A percentile compares a stretch with the other conserved stretches of the same genome.
Evolutionary conservation across 2,888 invertebrate species (phyloP).

Genomic region (Pseudococcus longispinus): DNA sequence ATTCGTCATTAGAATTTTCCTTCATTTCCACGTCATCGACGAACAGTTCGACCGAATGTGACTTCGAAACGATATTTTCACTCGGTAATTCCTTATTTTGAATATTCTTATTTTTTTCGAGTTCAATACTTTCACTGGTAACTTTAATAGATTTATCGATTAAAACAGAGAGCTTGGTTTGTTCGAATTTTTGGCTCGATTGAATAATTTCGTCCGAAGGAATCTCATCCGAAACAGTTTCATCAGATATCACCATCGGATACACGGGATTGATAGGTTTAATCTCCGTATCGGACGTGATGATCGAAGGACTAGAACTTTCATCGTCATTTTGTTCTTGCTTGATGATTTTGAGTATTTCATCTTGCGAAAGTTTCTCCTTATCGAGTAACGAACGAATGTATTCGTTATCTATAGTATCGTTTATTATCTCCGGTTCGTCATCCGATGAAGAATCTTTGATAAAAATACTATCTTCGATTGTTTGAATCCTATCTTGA

Average conservation of each 20-base stretch:
- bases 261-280: not conserved
- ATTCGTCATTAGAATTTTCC: not conserved
- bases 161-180: not conserved
- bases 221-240: not conserved
- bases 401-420: not conserved
- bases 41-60: not conserved
- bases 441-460: slow-evolving; percentile 66
- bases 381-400: slow-evolving; percentile 28
- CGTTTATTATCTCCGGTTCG: slow-evolving; percentile 64
- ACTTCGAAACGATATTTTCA: not conserved
- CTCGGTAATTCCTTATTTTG: not conserved
- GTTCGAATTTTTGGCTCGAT: not conserved
- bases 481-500: not conserved
- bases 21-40: not conserved
- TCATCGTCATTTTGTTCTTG: slow-evolving; percentile 60
- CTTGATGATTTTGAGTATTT: slow-evolving; percentile 67
- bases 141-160: not conserved
- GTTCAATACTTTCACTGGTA: not conserved
- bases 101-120: not conserved
- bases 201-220: not conserved
- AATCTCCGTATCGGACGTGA: not conserved
- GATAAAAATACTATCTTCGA: slow-evolving; percentile 62
- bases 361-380: slow-evolving; percentile 72
- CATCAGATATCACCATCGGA: not conserved
- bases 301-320: not conserved